Percentiles rank a stretch among this genome's conserved stretches.
phyloP scores from a whole-genome alignment of 2,888 invertebrate genomes.

The Vesta saturnalis region DNA sequence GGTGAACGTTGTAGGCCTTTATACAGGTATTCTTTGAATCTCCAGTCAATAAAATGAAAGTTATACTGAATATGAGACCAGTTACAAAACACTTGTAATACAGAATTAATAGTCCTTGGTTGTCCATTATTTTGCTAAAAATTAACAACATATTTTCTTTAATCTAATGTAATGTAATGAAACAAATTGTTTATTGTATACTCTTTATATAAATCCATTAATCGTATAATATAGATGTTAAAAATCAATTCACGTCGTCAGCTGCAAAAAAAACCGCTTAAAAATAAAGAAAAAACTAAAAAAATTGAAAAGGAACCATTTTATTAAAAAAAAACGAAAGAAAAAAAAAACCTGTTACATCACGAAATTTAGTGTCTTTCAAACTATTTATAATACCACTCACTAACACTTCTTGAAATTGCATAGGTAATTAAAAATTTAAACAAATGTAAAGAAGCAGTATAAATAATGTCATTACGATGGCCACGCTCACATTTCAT shows the following conservation, averaged over 20 bases:
- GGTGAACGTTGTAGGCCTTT: no score
- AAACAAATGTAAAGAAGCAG: constrained; percentile 21
- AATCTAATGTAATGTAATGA: no score
- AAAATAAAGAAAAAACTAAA: not conserved
- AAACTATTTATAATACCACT: constrained; percentile 5
- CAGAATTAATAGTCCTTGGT: no score
- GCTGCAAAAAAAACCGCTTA: not conserved
- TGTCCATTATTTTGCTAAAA: no score
- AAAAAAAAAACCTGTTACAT: constrained; percentile 10
- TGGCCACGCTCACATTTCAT: constrained; percentile 34
- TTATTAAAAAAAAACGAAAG: constrained; percentile 1
- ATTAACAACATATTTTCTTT: no score
- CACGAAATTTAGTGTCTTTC: constrained; percentile 18
- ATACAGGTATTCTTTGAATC: no score
- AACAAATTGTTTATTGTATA: constrained; percentile 46
- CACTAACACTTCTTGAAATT: constrained; percentile 2
- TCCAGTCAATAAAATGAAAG: no score
- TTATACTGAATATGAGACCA: no score
- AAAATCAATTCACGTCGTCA: constrained; percentile 46
- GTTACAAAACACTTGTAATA: no score
- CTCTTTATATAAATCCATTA: constrained; percentile 54
- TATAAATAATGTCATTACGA: constrained; percentile 37
- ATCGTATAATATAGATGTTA: constrained; percentile 50
- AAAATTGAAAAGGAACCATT: not conserved
- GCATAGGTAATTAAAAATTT: not conserved